These are phyloP conservation scores for Protodeltote pygarga DNA, from an alignment of 2,888 invertebrate species.

Conservation along the genomic window DNA sequence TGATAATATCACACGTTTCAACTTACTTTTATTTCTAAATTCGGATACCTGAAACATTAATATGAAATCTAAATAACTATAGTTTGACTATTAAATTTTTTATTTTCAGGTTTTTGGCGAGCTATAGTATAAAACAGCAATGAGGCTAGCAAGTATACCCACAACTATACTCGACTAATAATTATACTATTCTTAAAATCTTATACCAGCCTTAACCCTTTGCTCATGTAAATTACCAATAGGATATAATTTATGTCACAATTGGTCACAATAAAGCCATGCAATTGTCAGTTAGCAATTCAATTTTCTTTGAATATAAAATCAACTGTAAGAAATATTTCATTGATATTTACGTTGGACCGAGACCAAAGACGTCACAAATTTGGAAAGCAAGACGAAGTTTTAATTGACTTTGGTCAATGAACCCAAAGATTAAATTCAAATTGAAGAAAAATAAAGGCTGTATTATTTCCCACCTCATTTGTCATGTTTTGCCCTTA, in stretches of 20 bases:
- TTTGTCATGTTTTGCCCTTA: neutral
- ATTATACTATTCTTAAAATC: no score
- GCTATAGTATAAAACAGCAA: no score
- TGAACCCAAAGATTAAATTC: slow-evolving; percentile 30
- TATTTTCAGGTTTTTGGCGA: no score
- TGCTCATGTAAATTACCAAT: no score
- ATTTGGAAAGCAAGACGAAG: slow-evolving; percentile 43
- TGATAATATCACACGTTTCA: no score
- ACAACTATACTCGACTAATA: no score
- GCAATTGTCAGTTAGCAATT: slow-evolving; percentile 18
- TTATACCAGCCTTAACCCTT: no score
- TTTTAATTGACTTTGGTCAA: slow-evolving; percentile 48
- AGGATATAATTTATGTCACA: neutral
- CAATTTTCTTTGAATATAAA: slow-evolving; percentile 38
- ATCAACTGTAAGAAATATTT: slow-evolving; percentile 35
- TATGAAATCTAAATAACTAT: no score
- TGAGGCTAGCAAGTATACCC: no score
- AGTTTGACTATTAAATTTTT: no score
- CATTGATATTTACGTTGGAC: slow-evolving; percentile 35
- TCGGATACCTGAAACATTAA: no score
- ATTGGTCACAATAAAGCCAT: neutral
- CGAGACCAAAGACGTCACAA: slow-evolving; percentile 35
- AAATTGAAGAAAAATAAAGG: slow-evolving; percentile 29
- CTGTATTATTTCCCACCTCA: slow-evolving; percentile 6
- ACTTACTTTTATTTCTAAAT: no score